phyloP scores from a whole-genome alignment of 2,888 invertebrate genomes.

The Atethmia centrago region DNA sequence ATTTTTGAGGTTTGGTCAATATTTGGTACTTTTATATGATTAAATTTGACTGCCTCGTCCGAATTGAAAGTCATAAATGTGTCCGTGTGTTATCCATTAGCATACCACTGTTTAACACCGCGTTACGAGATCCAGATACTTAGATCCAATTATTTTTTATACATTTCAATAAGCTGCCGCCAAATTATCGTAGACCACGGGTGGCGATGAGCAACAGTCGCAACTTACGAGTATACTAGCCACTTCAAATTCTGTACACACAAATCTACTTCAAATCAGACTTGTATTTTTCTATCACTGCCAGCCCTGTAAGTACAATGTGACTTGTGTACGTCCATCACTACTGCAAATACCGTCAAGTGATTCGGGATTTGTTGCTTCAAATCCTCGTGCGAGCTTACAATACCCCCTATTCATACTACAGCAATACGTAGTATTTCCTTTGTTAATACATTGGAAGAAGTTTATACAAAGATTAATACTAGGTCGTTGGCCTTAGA shows the following conservation, averaged over 20 bases:
- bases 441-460: conserved; percentile 39
- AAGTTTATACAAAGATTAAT: conserved; percentile 26
- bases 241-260: conserved; percentile 11
- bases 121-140: not conserved
- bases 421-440: conserved; percentile 26
- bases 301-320: conserved; percentile 51
- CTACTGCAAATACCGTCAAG: conserved; percentile 69
- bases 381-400: conserved; percentile 53
- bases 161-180: not conserved
- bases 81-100: not conserved
- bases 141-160: not conserved
- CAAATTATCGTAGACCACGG: not conserved
- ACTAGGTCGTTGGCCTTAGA: not conserved
- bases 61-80: not conserved
- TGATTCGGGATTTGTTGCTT: conserved; percentile 72
- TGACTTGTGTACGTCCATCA: conserved; percentile 70
- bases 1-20: not conserved
- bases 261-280: not conserved
- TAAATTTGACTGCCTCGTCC: not conserved
- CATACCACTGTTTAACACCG: not conserved
- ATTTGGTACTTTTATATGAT: not conserved
- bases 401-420: conserved; percentile 45
- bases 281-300: conserved; percentile 34
- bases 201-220: not conserved
- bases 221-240: conserved; percentile 6